Evolutionary conservation across 2,113 vertebrate genomes (phyloP), one percentile per base, ranked within the genome.

Genomic region (Acrocephalus arundinaceus): DNA sequence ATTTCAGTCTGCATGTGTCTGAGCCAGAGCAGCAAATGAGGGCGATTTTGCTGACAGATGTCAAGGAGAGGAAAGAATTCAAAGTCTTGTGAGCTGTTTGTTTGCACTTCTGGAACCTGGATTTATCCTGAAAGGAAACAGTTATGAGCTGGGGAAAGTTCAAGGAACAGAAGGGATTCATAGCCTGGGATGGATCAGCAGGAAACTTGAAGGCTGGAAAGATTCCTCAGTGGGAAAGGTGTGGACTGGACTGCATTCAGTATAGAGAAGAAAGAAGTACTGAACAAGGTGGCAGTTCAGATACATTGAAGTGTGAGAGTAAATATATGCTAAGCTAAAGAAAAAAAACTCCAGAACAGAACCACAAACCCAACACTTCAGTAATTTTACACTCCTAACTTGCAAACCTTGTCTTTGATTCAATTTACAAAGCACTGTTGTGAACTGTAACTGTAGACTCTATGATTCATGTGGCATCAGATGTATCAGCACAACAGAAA

Each of bases 41-140:
- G 9, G 66, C 31, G 9, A 5, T 2, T 68, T 79, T 86, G 75
- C 61, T 90, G 74, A 91, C 85, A 91, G 75, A 91, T 88, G 72
- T 74, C 33, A 80, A 67, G 49, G 39, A 90, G 8, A 28, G 20
- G 41, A 80, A 92, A 71, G 82, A 80, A 91, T 92, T 94, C 43
- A 11, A 82, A 87, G 85, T 58, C 67, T 77, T 82, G 55, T 46
- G 49, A 48, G 45, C 70, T 93, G 57, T 51, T 89, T 90, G 75
- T 85, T 94, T 96, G 82, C 45, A 74, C 52, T 96, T 94, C 79
- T 72, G 72, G 67, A 95, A 93, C 43, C 39, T 80, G 67, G 55
- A 73, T 85, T 89, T 93, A 76, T 76, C 31, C 78, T 85, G 75
- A 77, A 95, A 91, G 72, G 82, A 96, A 93, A 84, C 39, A 62